Percentiles rank a stretch among this genome's conserved stretches.
These are phyloP conservation scores for Portevinia maculata DNA, from an alignment of 2,888 invertebrate genomes.

Conservation along the genomic window DNA sequence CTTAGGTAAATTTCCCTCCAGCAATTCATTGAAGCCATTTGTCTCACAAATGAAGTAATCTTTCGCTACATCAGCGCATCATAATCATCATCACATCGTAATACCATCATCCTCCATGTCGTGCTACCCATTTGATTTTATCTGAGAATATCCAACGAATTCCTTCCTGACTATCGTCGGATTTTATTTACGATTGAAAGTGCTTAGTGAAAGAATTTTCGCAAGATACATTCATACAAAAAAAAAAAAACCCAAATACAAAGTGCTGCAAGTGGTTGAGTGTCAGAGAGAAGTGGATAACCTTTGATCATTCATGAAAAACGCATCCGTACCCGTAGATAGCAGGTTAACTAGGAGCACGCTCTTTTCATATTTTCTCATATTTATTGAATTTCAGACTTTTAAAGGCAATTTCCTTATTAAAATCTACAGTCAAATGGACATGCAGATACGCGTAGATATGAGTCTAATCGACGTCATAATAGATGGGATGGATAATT, in stretches of 20 bases:
- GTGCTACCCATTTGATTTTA: constrained; percentile 25
- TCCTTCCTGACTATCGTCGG: constrained; percentile 9
- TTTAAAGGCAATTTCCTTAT: constrained; percentile 49
- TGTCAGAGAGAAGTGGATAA: constrained; percentile 63
- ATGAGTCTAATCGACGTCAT: constrained; percentile 32
- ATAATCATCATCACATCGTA: constrained; percentile 43
- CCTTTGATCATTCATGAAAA: constrained; percentile 20
- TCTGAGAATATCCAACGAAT: constrained; percentile 24
- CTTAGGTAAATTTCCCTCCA: not conserved
- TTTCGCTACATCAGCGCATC: constrained; percentile 30
- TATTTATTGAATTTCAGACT: constrained; percentile 37
- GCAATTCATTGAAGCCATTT: constrained; percentile 43
- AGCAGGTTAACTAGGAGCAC: constrained; percentile 52
- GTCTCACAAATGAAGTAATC: constrained; percentile 58
- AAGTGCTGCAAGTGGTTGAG: constrained; percentile 33
- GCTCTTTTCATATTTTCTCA: constrained; percentile 14
- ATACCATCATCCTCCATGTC: constrained; percentile 38
- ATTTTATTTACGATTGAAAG: constrained; percentile 49
- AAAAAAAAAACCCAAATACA: constrained; percentile 17
- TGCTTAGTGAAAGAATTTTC: constrained; percentile 39
- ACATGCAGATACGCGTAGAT: constrained; percentile 39
- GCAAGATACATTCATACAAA: no score
- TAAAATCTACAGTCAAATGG: constrained; percentile 57
- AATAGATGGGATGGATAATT: constrained; percentile 62
- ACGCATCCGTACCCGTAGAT: constrained; percentile 24